Base-by-base conservation (phyloP, 2,888 invertebrate genomes). In the Eupelmus urozonus region DNA sequence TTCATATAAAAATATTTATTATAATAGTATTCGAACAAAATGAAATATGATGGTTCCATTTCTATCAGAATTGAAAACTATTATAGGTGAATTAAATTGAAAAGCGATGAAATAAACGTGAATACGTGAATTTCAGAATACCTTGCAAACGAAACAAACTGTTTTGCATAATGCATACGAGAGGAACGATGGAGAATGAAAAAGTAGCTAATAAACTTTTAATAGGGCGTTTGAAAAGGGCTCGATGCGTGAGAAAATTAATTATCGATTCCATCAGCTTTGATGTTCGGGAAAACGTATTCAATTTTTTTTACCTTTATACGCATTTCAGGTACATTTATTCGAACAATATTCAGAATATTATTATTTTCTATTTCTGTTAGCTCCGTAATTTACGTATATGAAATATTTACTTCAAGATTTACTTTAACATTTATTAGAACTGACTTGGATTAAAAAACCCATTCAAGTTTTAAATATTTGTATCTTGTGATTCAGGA, bases 121-220 rank as follows among this genome's bases (percentile, higher is more conserved):
- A 23, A 69, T n/a, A n/a, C 11, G 27, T 3, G 40, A 34, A 49
- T 49, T 60, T 16, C 34, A n/a, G 49, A 23, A 34, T 51, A 34
- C 60, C 29, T 60, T 71, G n/a, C 20, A 20, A 60, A 51, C 18
- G 29, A 49, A 71, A 71, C 29, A 71, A 71, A 71, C 27, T 71
- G 34, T 60, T 71, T 27, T 71, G n/a, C n/a, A n/a, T 23, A 49
- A 9, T 29, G 4, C 49, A 34, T 16, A 16, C 3, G 27, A 70
- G 42, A 5, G 63, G 2, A n/a, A 18, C 7, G 0, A 29, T 0
- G 5, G 1, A 13, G 27, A 20, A 49, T 4, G 45, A 70, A 34
- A 59, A 27, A 59, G 59, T 27, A 42, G 18, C n/a, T 51, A 60
- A 62, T 60, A 60, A 60, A 60, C 59, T 49, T 60, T 51, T 16